Conservation (phyloP, 2,888 invertebrate species). For the Tinea semifulvella region DNA sequence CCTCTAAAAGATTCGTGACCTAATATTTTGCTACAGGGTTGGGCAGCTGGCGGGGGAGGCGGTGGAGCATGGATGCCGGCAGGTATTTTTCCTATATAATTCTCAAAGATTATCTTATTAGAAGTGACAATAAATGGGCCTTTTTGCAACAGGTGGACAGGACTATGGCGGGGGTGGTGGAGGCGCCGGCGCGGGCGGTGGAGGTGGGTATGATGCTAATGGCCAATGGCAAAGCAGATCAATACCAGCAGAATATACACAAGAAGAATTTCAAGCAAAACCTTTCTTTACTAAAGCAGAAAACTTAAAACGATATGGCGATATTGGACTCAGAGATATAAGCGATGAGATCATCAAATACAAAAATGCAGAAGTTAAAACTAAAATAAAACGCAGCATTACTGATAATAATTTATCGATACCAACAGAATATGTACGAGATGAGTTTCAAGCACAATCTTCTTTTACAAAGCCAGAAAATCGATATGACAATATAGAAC, state of each 20-base stretch:
- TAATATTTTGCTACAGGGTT: slow-evolving; percentile 49
- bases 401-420: no score
- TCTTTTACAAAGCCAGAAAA: neutral
- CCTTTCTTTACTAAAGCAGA: no score
- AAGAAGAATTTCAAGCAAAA: slow-evolving; percentile 18
- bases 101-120: slow-evolving; percentile 20
- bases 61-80: slow-evolving; percentile 61
- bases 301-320: no score
- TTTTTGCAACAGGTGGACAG: slow-evolving; percentile 40
- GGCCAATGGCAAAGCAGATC: slow-evolving; percentile 59
- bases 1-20: no score
- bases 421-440: no score
- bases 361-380: neutral
- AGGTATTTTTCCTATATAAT: slow-evolving; percentile 45
- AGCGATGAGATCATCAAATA: no score
- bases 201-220: slow-evolving; percentile 51
- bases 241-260: slow-evolving; percentile 26
- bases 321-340: no score
- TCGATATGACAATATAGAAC: slow-evolving; percentile 2
- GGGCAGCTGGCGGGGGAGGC: slow-evolving; percentile 47
- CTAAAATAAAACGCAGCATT: neutral
- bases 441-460: no score
- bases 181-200: slow-evolving; percentile 33
- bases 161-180: slow-evolving; percentile 41
- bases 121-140: slow-evolving; percentile 14